phyloP scores from a whole-genome alignment of 2,113 vertebrate genomes.

The Capreolus pygargus region DNA sequence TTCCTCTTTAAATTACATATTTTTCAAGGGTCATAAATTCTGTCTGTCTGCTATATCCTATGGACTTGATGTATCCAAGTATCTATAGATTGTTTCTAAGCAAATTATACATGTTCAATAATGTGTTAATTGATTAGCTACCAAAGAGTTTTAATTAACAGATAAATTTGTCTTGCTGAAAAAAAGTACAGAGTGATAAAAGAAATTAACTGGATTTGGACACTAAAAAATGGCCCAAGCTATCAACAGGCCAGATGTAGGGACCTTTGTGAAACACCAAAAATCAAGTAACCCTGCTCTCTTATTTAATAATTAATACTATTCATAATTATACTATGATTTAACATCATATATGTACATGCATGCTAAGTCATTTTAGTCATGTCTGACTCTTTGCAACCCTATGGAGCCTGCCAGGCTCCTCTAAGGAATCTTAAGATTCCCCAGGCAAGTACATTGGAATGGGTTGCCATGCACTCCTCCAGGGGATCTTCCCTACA shows the following conservation, averaged over 20 bases:
- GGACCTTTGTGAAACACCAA: background rate
- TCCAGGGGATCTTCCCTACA: background rate
- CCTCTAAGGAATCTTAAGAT: background rate
- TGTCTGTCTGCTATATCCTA: background rate
- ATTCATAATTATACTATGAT: background rate
- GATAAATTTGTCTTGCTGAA: background rate
- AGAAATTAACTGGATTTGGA: background rate
- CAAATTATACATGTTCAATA: background rate
- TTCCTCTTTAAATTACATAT: background rate
- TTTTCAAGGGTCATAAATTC: background rate
- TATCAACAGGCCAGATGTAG: background rate
- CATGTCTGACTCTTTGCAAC: background rate
- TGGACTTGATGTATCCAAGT: background rate
- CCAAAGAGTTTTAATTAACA: background rate
- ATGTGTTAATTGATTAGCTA: background rate
- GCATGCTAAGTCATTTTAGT: background rate
- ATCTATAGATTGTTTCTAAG: background rate
- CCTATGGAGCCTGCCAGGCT: background rate
- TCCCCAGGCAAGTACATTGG: background rate
- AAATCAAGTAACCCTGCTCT: background rate
- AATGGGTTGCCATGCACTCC: background rate
- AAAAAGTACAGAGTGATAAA: background rate
- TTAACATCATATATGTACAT: background rate
- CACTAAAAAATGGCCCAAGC: background rate
- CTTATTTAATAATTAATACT: background rate